Evolutionary conservation across 1,140 invertebrate genomes (phyloP).

Genomic region (Leptoteleia sp.): DNA sequence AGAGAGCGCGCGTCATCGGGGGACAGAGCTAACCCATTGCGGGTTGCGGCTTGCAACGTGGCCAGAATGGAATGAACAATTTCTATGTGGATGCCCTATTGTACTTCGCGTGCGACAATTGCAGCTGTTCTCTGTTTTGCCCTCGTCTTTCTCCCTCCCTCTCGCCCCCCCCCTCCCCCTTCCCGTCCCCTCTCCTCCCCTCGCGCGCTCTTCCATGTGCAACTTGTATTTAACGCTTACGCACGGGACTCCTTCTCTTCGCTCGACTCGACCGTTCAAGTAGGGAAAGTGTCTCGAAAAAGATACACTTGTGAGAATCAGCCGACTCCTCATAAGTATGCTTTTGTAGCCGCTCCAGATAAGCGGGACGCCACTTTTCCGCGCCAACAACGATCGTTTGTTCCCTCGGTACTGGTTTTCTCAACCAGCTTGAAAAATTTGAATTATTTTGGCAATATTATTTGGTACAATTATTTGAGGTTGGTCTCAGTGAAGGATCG

Average conservation of each 20-base stretch:
- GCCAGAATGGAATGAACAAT: conserved; percentile 74
- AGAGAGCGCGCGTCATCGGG: conserved; percentile 40
- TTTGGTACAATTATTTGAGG: too few species aligned
- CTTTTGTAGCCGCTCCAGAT: conserved; percentile 43
- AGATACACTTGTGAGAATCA: conserved; percentile 51
- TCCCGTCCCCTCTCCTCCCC: conserved; percentile 9
- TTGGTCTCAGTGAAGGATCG: too few species aligned
- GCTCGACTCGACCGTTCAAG: too few species aligned
- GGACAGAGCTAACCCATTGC: conserved; percentile 27
- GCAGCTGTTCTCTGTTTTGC: conserved; percentile 59
- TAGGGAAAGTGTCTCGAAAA: conserved; percentile 47
- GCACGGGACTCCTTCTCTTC: too few species aligned
- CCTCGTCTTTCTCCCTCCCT: neutral
- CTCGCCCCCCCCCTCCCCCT: conserved; percentile 10
- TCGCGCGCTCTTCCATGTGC: conserved; percentile 21
- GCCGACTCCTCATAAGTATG: conserved; percentile 51
- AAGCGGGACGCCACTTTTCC: conserved; percentile 42
- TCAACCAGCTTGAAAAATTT: too few species aligned
- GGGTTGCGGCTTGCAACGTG: conserved; percentile 69
- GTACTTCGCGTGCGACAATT: conserved; percentile 61
- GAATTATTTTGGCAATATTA: too few species aligned
- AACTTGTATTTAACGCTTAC: conserved; percentile 32
- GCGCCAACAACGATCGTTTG: conserved; percentile 19
- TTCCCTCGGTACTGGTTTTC: too few species aligned
- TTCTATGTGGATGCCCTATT: conserved; percentile 58